phyloP scores from a whole-genome alignment of 2,888 invertebrate genomes.

The Megaustenia siamemsis region DNA sequence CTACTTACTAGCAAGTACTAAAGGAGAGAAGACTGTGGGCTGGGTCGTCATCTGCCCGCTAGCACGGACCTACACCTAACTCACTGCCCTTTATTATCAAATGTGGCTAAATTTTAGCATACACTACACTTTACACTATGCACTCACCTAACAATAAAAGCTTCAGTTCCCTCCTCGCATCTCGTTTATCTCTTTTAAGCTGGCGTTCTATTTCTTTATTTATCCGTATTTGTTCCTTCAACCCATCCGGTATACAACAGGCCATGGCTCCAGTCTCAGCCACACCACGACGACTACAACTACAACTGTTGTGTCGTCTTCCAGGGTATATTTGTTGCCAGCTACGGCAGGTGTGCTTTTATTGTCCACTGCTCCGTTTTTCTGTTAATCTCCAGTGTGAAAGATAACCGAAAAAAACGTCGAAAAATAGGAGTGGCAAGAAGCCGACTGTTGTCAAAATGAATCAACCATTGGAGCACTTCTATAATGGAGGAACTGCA shows the following conservation, averaged over 20 bases:
- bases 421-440: conserved; percentile 34
- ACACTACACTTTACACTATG: background rate
- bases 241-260: conserved; percentile 99
- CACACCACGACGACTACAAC: conserved; percentile 35
- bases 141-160: conserved; percentile 95
- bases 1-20: no score
- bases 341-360: conserved; percentile 39
- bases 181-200: conserved; percentile 98
- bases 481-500: conserved; percentile 52
- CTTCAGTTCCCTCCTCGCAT: conserved; percentile 97
- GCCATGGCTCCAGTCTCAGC: conserved; percentile 86
- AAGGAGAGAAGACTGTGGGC: no score
- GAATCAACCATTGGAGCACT: conserved; percentile 55
- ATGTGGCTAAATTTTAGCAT: background rate
- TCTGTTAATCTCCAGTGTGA: conserved; percentile 35
- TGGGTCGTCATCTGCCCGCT: background rate
- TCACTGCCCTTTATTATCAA: background rate
- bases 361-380: conserved; percentile 40
- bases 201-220: conserved; percentile 99
- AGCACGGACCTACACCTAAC: no score
- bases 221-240: conserved; percentile 99
- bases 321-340: conserved; percentile 52
- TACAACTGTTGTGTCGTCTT: conserved; percentile 49
- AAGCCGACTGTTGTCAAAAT: conserved; percentile 55
- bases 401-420: conserved; percentile 13